A percentile compares a stretch with the other conserved stretches of the same genome.
Evolutionary conservation across 1,140 invertebrate species (phyloP).

Genomic region (Subanguina moxae): DNA sequence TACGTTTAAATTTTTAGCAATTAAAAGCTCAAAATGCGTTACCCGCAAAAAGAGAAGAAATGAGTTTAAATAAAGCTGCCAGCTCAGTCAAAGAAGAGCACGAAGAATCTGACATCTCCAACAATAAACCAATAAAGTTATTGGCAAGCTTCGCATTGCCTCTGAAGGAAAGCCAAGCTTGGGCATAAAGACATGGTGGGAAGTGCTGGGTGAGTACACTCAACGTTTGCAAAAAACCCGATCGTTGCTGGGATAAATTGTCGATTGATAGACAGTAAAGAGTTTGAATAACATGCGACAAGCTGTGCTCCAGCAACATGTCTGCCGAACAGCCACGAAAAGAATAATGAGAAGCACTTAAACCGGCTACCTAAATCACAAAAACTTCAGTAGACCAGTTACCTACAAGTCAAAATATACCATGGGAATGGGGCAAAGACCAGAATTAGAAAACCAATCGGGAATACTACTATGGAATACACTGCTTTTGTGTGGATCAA

Average conservation of each 20-base stretch:
- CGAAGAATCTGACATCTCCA: slow-evolving; percentile 18
- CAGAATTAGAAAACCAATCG: slow-evolving; percentile 10
- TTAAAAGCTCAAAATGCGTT: neutral
- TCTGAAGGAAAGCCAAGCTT: slow-evolving; percentile 3
- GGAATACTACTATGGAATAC: slow-evolving; percentile 13
- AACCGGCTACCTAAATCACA: slow-evolving; percentile 26
- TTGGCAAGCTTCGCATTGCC: neutral
- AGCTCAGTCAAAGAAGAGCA: slow-evolving; percentile 18
- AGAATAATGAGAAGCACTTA: slow-evolving; percentile 12
- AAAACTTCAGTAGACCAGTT: too few species aligned
- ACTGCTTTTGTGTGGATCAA: neutral
- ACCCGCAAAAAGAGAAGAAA: slow-evolving; percentile 25
- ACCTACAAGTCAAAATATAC: slow-evolving; percentile 17
- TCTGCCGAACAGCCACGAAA: slow-evolving; percentile 12
- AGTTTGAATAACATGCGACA: slow-evolving; percentile 1
- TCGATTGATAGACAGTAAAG: neutral
- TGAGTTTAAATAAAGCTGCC: slow-evolving; percentile 14
- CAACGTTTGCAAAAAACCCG: neutral
- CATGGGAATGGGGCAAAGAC: slow-evolving; percentile 13
- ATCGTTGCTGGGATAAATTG: neutral
- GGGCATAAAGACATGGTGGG: neutral
- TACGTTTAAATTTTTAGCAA: neutral
- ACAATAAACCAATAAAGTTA: slow-evolving; percentile 11
- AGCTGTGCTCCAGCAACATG: slow-evolving; percentile 2
- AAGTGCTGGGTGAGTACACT: neutral